Percentiles rank a stretch among this genome's conserved stretches.
phyloP scores from a whole-genome alignment of 2,113 vertebrate species.

The Stictonetta naevosa region DNA sequence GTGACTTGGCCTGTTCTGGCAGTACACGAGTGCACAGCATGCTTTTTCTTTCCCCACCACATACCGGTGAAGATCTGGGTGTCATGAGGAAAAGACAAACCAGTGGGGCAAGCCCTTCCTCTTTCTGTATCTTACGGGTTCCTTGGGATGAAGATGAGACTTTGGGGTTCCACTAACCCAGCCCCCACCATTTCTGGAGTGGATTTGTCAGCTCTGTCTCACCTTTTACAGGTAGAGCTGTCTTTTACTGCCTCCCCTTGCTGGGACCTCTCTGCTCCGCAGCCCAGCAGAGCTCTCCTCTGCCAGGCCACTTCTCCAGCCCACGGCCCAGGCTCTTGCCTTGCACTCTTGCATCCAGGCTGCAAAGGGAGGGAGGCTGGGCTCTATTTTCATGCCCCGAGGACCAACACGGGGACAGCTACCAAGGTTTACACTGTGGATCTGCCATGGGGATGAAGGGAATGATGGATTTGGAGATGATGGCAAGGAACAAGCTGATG shows the following conservation, averaged over 20 bases:
- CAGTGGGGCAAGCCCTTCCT: neutral
- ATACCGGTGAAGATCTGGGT: neutral
- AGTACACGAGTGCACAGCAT: rapidly evolving
- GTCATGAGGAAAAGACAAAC: neutral
- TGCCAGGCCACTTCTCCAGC: neutral
- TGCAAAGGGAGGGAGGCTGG: neutral
- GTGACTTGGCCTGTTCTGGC: neutral
- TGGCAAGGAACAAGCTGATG: neutral
- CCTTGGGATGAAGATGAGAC: neutral
- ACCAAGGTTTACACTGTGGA: neutral
- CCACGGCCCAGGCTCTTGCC: neutral
- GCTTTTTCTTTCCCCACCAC: neutral
- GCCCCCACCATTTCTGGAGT: neutral
- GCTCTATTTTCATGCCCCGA: neutral
- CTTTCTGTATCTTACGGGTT: neutral
- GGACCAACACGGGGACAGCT: neutral
- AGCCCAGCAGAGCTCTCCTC: neutral
- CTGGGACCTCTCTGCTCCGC: neutral
- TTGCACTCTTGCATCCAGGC: neutral
- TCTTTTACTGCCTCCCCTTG: neutral
- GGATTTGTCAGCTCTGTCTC: neutral
- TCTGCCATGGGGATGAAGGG: neutral
- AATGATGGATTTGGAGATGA: neutral
- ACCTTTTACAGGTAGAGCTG: neutral
- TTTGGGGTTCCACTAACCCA: neutral